Percentiles rank a stretch among this genome's conserved stretches.
Conservation (phyloP, 1,140 invertebrate genomes). For the Drosophila erecta region DNA sequence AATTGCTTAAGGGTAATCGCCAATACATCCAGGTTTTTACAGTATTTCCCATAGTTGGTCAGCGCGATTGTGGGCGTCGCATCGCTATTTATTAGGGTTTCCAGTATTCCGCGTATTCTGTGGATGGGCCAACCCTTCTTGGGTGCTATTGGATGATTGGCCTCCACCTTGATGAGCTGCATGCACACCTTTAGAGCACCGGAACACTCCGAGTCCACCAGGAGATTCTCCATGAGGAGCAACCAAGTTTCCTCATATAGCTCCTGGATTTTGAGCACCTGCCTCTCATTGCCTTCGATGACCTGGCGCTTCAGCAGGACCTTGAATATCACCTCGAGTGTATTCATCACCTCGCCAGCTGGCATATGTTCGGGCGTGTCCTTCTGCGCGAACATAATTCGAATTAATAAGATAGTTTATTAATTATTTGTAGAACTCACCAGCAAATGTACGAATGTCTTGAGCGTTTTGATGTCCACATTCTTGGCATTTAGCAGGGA, state of each 20-base stretch:
- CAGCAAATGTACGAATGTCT: slow-evolving; percentile 30
- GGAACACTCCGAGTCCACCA: slow-evolving; percentile 16
- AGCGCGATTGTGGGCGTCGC: slow-evolving; percentile 83
- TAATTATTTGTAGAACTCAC: slow-evolving; percentile 24
- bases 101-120: slow-evolving; percentile 86
- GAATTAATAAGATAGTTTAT: slow-evolving; percentile 63
- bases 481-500: slow-evolving; percentile 88
- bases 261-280: slow-evolving; percentile 4
- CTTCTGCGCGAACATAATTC: not conserved
- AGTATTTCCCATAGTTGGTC: slow-evolving; percentile 87
- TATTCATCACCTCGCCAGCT: slow-evolving; percentile 84
- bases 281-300: slow-evolving; percentile 31
- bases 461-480: slow-evolving; percentile 46
- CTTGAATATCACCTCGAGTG: slow-evolving; percentile 89
- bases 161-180: slow-evolving; percentile 88
- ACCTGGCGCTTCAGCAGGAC: slow-evolving; percentile 88
- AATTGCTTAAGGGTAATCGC: slow-evolving; percentile 87
- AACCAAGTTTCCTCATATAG: slow-evolving; percentile 53
- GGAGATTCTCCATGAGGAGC: slow-evolving; percentile 13
- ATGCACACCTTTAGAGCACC: slow-evolving; percentile 87
- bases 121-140: slow-evolving; percentile 83
- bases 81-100: slow-evolving; percentile 86
- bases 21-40: slow-evolving; percentile 88
- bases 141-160: slow-evolving; percentile 87
- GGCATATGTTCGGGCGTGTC: slow-evolving; percentile 11